Evolutionary conservation across 2,113 vertebrate genomes (phyloP), one percentile per base, ranked within the genome.

Genomic region (Gavia stellata): DNA sequence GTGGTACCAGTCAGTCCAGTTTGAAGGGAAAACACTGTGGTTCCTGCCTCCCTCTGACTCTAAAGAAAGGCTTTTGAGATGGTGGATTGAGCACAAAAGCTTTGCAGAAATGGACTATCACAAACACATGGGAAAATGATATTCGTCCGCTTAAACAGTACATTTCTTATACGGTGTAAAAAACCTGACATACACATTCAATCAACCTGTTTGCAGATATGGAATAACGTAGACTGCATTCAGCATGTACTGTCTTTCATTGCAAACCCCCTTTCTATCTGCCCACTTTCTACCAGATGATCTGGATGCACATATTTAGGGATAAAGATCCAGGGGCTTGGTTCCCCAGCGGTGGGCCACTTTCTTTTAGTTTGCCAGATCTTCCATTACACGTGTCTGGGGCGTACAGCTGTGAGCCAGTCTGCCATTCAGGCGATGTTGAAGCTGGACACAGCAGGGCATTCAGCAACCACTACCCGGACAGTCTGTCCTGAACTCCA

Each of bases 341-440:
- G 10, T 56, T 89, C 23, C 10, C 25, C 26, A 65, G n/a, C 0
- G 8, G 33, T n/a, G 14, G 12, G 4, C 34, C 8, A 8, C 17
- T 52, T 73, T 78, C n/a, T 87, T 70, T 71, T 42, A 53, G 34
- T 62, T 56, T 85, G 33, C 7, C 52, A 50, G 56, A 25, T 63
- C 23, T 91, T 84, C 55, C 36, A 31, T 77, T 61, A 6, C 24
- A 20, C 12, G 2, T 0, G 0, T 28, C n/a, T 0, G 1, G 33
- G 63, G 42, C 5, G 23, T 52, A 34, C 59, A 66, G 36, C 38
- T 56, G 49, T 50, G 49, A 86, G 18, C 29, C 53, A 56, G 33
- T 17, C 38, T 77, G 67, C 58, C 14, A 12, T 68, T 62, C 38
- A 72, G 53, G 29, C 1, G 3, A 15, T n/a, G 28, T 44, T 2